These are phyloP conservation scores for Deilephila elpenor DNA, from an alignment of 2,888 invertebrate genomes.

Conservation along the genomic window DNA sequence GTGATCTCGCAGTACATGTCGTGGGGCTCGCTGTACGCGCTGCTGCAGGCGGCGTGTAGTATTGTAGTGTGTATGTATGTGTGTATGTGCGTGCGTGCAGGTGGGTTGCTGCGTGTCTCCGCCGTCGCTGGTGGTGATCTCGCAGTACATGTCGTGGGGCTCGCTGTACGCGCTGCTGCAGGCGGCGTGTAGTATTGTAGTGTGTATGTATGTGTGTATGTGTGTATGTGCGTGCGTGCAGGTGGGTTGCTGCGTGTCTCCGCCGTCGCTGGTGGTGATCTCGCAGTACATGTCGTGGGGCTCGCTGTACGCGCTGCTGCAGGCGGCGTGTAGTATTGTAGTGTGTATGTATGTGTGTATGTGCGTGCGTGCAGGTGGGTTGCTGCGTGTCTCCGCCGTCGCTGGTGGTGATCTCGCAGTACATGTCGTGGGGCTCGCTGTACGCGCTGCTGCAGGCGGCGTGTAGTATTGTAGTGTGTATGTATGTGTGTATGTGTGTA, in stretches of 20 bases:
- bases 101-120: conserved; percentile 91
- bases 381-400: conserved; percentile 96
- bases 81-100: too few species aligned
- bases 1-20: conserved; percentile 98
- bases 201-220: too few species aligned
- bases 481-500: too few species aligned
- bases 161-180: conserved; percentile 71
- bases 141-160: conserved; percentile 97
- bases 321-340: too few species aligned
- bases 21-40: conserved; percentile 88
- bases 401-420: conserved; percentile 96
- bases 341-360: too few species aligned
- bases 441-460: too few species aligned
- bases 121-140: conserved; percentile 96
- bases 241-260: conserved; percentile 90
- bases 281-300: conserved; percentile 98
- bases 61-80: too few species aligned
- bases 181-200: too few species aligned
- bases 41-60: too few species aligned
- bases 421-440: conserved; percentile 96
- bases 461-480: too few species aligned
- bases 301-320: conserved; percentile 71
- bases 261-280: conserved; percentile 96
- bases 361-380: too few species aligned
- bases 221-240: too few species aligned